Evolutionary conservation across 2,113 vertebrate species (phyloP), one percentile per base, ranked within the genome.

Genomic region (Columba livia): DNA sequence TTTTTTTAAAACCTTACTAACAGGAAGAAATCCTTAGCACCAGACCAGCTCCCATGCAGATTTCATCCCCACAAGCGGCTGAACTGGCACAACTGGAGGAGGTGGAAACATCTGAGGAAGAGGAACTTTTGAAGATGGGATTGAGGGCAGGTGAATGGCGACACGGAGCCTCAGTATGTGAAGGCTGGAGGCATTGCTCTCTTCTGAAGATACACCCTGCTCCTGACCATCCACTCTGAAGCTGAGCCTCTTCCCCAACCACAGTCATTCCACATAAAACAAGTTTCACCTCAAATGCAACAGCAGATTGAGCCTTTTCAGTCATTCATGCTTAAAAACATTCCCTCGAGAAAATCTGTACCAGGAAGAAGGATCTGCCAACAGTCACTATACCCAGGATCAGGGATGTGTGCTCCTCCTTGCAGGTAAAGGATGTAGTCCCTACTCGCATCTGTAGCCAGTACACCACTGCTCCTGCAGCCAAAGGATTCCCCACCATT

Each of bases 61-160:
- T 90, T 90, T 84, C 79, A 90, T 71, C 34, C 88, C 48, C 32
- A 38, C 20, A 81, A 89, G 94, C 1, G 0, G 91, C 69, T 89
- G 38, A 94, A 94, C 96, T 92, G 95, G 94, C 86, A 89, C 83
- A 93, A 96, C 91, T 90, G 91, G 94, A 93, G 94, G 44, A 92
- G 69, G 92, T 86, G 53, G 77, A 93, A 96, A 94, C 69, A 95
- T 88, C 83, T 96, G 89, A 96, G 83, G 71, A 93, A 83, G 14
- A 60, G 28, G 79, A 94, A 90, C 88, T 95, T 96, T 86, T 93
- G 94, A 95, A 95, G 92, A 86, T 10, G 64, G 60, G 57, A 84
- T 26, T 80, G 80, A 90, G 26, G 42, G 61, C 69, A 88, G 21
- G 69, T 1, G 0, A 86, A 86, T 4, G 69, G 80, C 3, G 2